These are phyloP conservation scores for Anthonomus grandis DNA, from an alignment of 1,140 invertebrate species.

Conservation along the genomic window DNA sequence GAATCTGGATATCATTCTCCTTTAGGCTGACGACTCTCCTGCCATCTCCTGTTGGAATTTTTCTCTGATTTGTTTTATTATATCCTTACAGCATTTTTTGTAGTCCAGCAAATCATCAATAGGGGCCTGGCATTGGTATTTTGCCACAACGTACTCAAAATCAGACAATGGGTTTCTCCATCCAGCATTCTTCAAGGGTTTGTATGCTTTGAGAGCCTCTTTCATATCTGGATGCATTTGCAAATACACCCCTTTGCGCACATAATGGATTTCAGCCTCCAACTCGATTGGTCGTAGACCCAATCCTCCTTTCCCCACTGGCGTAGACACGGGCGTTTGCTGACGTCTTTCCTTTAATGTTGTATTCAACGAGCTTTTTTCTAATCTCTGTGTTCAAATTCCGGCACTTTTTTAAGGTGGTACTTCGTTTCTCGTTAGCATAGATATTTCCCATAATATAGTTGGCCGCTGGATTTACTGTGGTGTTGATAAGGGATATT, in stretches of 20 bases:
- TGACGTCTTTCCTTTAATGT: too few relatives aligned
- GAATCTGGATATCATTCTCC: too few relatives aligned
- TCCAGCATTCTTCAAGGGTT: constrained; percentile 11
- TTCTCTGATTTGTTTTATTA: neutral
- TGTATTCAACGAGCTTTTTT: constrained; percentile 22
- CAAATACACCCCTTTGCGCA: constrained; percentile 21
- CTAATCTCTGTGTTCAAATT: constrained; percentile 28
- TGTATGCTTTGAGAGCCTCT: constrained; percentile 10
- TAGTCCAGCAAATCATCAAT: too few relatives aligned
- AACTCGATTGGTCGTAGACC: constrained; percentile 18
- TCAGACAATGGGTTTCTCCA: constrained; percentile 28
- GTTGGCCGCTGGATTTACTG: constrained; percentile 17
- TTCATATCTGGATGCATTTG: constrained; percentile 10
- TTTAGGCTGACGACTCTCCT: constrained; percentile 12
- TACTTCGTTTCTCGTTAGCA: constrained; percentile 20
- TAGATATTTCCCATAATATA: constrained; percentile 19
- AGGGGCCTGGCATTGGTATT: too few relatives aligned
- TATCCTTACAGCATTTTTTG: too few relatives aligned
- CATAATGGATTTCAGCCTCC: constrained; percentile 18
- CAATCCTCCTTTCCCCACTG: constrained; percentile 19
- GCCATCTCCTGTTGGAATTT: constrained; percentile 5
- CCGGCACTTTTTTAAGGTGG: constrained; percentile 24
- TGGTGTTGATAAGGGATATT: constrained; percentile 21
- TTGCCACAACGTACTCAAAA: too few relatives aligned
- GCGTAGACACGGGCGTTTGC: constrained; percentile 20